Evolutionary conservation across 2,113 vertebrate species (phyloP).

Genomic region (Cheilinus undulatus): DNA sequence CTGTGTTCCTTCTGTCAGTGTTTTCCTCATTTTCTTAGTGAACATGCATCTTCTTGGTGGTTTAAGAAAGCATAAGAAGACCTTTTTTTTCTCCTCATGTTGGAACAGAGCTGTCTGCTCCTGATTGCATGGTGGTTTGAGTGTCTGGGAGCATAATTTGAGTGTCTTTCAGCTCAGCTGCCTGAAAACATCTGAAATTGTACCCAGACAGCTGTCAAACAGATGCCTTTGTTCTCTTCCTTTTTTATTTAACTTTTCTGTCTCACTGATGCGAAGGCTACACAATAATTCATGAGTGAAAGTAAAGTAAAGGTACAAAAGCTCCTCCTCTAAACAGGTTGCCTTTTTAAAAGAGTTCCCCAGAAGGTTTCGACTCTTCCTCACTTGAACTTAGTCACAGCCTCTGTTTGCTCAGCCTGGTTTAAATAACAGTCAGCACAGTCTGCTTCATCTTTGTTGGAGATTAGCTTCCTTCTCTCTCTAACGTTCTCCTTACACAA

Average conservation of each 20-base stretch:
- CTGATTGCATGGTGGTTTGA: constrained; percentile 61
- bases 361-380: background rate
- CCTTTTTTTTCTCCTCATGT: constrained; percentile 48
- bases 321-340: background rate
- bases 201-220: constrained; percentile 47
- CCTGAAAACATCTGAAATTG: constrained; percentile 59
- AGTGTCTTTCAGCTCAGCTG: constrained; percentile 51
- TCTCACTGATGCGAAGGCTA: constrained; percentile 5
- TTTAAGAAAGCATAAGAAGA: constrained; percentile 26
- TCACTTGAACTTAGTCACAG: constrained; percentile 5
- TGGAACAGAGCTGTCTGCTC: constrained; percentile 45
- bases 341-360: background rate
- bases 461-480: constrained; percentile 22
- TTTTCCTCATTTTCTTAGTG: constrained; percentile 6
- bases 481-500: background rate
- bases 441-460: constrained; percentile 55
- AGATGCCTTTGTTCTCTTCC: constrained; percentile 36
- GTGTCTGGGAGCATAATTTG: constrained; percentile 53
- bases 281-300: background rate
- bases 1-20: background rate
- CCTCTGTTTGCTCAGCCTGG: constrained; percentile 20
- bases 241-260: background rate
- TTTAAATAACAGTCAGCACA: constrained; percentile 56
- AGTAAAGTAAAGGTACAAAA: constrained; percentile 3
- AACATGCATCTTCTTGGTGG: constrained; percentile 5